Base-by-base conservation (phyloP, 2,888 invertebrate species). In the Chrysopilus asiliformis region DNA sequence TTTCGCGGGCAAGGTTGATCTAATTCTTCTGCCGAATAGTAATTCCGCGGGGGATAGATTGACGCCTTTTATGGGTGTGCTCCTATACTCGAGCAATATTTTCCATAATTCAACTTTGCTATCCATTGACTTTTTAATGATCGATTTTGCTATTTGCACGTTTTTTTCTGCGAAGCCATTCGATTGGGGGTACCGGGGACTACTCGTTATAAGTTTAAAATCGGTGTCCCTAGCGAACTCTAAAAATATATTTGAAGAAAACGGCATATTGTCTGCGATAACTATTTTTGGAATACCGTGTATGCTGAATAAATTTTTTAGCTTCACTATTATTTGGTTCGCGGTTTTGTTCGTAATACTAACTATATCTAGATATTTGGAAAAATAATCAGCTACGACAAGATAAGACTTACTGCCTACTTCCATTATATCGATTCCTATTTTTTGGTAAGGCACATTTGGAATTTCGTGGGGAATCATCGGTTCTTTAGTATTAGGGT, bases 251-350 rank as follows among this genome's bases (percentile, higher is more conserved):
- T 18, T 25, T 9, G 37, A 36, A 4, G 5, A n/a, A 37, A 40
- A 40, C 9, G 40, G 40, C 31, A 37, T 32, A 17, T 36, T 37
- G 15, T 40, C 40, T 9, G 36, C 37, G 3, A 40, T 19, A 27
- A 44, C 43, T 36, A 40, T 36, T 14, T 24, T 32, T 6, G 46
- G 44, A 10, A 46, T 39, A 2, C 45, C 44, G 33, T 46, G 40
- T 7, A 38, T 41, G 3, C 41, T 30, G 35, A 46, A 47, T 14
- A 28, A 44, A 14, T 18, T 28, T 39, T 43, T 40, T 32, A 45
- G 30, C 15, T 45, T 38, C 5, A 10, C 34, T 7, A 43, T 39
- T 31, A 40, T 40, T 34, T 45, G 40, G 4, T 15, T 29, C 9
- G 45, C 43, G 7, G 42, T 44, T 42, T 46, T 47, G 4, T 34